Evolutionary conservation across 1,140 invertebrate genomes (phyloP).

Genomic region (Lepidotrigona ventralis): DNA sequence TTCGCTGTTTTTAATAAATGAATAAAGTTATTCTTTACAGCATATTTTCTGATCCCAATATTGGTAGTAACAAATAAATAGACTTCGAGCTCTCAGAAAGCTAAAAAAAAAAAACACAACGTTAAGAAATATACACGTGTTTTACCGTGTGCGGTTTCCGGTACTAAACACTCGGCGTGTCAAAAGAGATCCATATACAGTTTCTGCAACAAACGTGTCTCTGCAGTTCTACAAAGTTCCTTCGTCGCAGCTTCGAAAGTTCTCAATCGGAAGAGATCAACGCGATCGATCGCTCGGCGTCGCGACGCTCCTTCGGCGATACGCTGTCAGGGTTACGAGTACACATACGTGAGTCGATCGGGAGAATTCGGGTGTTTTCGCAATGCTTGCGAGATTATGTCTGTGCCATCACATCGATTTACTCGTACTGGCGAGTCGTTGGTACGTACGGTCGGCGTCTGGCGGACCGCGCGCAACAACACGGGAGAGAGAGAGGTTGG

Average conservation of each 20-base stretch:
- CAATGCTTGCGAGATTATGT: not conserved
- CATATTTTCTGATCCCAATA: too few relatives aligned
- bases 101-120: too few relatives aligned
- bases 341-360: constrained; percentile 1
- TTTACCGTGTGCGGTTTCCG: too few relatives aligned
- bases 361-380: constrained; percentile 24
- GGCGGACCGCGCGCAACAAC: too few relatives aligned
- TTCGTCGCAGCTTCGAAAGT: not conserved
- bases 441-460: not conserved
- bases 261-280: not conserved
- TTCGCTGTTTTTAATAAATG: too few relatives aligned
- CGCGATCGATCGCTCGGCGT: not conserved
- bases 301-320: not conserved
- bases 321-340: not conserved
- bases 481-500: not conserved
- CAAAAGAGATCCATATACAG: too few relatives aligned
- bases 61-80: too few relatives aligned
- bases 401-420: not conserved
- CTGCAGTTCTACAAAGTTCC: not conserved
- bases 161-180: too few relatives aligned
- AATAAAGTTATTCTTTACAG: too few relatives aligned
- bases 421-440: not conserved
- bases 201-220: not conserved
- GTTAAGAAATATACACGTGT: too few relatives aligned
- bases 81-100: too few relatives aligned